Evolutionary conservation across 2,888 invertebrate genomes (phyloP), one percentile per base, ranked within the genome.

Genomic region (Flabesymbios commensalis): DNA sequence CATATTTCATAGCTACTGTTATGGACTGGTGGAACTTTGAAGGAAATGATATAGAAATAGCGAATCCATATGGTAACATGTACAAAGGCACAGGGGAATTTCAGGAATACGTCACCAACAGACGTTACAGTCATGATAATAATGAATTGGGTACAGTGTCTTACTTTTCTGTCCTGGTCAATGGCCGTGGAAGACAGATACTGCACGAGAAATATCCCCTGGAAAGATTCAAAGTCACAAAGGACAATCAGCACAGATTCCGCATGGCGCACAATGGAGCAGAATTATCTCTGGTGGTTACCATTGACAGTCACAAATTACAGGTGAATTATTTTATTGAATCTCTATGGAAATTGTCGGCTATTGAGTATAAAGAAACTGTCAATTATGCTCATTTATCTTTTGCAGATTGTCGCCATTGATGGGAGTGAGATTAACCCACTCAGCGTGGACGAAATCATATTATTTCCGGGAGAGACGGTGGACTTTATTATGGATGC

Each of bases 361-460:
- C n/a, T n/a, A n/a, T n/a, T n/a, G n/a, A n/a, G n/a, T n/a, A n/a
- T n/a, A n/a, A n/a, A n/a, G n/a, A n/a, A n/a, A n/a, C n/a, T n/a
- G n/a, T n/a, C n/a, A n/a, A n/a, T n/a, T n/a, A n/a, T n/a, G n/a
- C n/a, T n/a, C n/a, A n/a, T n/a, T n/a, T n/a, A n/a, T n/a, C n/a
- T n/a, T n/a, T n/a, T n/a, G n/a, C n/a, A n/a, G n/a, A n/a, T 77
- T 4, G 61, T 75, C 5, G 71, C 75, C 1, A 57, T 69, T 0
- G 76, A 77, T 47, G 74, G 76, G 5, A 65, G 62, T 45, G 73
- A 73, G 17, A 41, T 76, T 10, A 65, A 68, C 54, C 73, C 73
- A 0, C 31, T 69, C 1, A 10, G 26, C 7, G 58, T 58, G 5
- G 58, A 58, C 3, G 49, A 39, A 5, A 4, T 59, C 45, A 26